These are phyloP conservation scores for Muscicapa striata DNA, from an alignment of 2,797 vertebrate genomes.

Conservation along the genomic window DNA sequence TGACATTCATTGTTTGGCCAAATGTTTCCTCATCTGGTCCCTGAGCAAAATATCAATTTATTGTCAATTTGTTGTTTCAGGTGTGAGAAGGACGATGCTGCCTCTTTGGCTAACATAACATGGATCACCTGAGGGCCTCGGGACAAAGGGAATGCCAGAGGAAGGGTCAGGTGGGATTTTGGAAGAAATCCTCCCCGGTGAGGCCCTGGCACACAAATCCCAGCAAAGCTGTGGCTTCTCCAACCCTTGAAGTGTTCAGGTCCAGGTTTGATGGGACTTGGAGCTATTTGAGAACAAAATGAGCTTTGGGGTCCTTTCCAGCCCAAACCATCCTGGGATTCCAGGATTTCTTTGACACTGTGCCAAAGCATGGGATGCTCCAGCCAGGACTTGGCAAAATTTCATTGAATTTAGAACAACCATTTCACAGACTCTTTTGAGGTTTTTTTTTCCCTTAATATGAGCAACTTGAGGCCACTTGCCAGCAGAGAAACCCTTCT, in stretches of 20 bases:
- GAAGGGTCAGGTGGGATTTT: not conserved
- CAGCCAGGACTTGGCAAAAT: not conserved
- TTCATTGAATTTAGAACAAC: not conserved
- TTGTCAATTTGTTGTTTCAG: not conserved
- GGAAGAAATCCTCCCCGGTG: not conserved
- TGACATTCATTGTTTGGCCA: fast-evolving
- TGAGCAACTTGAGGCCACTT: not conserved
- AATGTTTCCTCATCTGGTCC: fast-evolving
- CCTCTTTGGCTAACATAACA: not conserved
- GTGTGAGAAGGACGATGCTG: not conserved
- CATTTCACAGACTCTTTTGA: not conserved
- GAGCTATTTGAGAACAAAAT: not conserved
- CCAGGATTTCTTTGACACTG: not conserved
- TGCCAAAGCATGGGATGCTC: not conserved
- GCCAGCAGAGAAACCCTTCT: not conserved
- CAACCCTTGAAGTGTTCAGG: not conserved
- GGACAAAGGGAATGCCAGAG: not conserved
- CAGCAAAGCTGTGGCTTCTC: not conserved
- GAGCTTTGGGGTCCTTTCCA: not conserved
- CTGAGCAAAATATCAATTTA: not conserved
- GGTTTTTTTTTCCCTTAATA: not conserved
- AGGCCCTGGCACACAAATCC: fast-evolving
- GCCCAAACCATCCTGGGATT: not conserved
- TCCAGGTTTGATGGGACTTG: not conserved
- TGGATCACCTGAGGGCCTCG: fast-evolving